Conservation (phyloP, 2,113 vertebrate species). For the Raja brachyura region DNA sequence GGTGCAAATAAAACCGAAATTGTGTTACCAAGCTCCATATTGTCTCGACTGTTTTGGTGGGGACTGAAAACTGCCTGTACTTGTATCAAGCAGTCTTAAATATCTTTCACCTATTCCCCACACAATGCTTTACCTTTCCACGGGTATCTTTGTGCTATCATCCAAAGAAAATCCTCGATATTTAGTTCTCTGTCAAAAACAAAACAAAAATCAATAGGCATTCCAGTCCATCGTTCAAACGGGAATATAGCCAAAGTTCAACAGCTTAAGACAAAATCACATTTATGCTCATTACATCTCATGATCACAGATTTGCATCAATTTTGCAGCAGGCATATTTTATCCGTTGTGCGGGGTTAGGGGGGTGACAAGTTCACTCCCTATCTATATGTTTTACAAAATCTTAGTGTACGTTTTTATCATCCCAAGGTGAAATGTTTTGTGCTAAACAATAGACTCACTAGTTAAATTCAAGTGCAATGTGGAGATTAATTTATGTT, state of each 20-base stretch:
- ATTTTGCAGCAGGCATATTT: neutral
- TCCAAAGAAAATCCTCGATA: neutral
- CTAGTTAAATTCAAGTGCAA: neutral
- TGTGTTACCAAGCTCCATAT: neutral
- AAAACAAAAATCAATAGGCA: neutral
- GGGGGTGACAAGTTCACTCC: neutral
- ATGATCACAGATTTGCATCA: neutral
- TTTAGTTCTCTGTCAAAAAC: neutral
- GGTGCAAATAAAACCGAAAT: neutral
- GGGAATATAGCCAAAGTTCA: neutral
- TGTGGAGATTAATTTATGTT: neutral
- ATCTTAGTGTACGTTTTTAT: neutral
- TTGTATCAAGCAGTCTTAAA: neutral
- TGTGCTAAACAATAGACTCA: neutral
- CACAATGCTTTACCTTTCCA: neutral
- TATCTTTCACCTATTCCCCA: neutral
- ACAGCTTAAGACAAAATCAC: neutral
- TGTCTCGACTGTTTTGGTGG: neutral
- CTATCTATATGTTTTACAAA: too few relatives aligned
- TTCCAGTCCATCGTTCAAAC: too few relatives aligned
- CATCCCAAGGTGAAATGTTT: neutral
- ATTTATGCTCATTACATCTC: neutral
- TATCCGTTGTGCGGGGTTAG: neutral
- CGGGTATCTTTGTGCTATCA: neutral
- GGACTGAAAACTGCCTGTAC: neutral